Percentiles rank a stretch among this genome's conserved stretches.
phyloP scores from a whole-genome alignment of 2,888 invertebrate species.

The Cosmia trapezina region DNA sequence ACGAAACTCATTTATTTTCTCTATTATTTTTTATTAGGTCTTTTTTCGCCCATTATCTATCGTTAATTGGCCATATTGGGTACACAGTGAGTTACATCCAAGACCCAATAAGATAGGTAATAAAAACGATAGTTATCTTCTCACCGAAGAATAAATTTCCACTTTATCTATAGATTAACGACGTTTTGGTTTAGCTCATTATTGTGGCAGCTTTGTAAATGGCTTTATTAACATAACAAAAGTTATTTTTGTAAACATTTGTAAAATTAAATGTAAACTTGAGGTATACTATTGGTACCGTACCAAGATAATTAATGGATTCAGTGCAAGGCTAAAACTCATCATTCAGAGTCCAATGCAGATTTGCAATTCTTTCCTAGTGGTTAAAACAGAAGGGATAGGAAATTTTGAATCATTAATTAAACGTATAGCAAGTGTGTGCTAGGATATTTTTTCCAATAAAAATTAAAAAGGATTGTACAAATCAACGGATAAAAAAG shows the following conservation, averaged over 20 bases:
- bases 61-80: constrained; percentile 39
- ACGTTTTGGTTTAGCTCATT: constrained; percentile 25
- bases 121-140: constrained; percentile 16
- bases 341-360: too few species aligned
- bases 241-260: background rate
- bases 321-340: background rate
- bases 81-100: constrained; percentile 29
- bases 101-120: constrained; percentile 31
- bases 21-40: constrained; percentile 13
- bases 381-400: too few species aligned
- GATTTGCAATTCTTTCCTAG: too few species aligned
- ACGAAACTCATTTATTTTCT: background rate
- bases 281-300: background rate
- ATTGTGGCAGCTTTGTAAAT: background rate
- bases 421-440: background rate
- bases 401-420: too few species aligned
- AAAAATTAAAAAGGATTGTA: background rate
- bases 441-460: background rate
- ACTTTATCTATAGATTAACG: constrained; percentile 34
- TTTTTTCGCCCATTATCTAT: constrained; percentile 43
- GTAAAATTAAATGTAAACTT: background rate
- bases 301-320: background rate
- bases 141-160: constrained; percentile 11
- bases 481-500: background rate
- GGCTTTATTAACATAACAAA: background rate